Evolutionary conservation across 2,888 invertebrate species (phyloP).

Genomic region (Ceramica pisi): DNA sequence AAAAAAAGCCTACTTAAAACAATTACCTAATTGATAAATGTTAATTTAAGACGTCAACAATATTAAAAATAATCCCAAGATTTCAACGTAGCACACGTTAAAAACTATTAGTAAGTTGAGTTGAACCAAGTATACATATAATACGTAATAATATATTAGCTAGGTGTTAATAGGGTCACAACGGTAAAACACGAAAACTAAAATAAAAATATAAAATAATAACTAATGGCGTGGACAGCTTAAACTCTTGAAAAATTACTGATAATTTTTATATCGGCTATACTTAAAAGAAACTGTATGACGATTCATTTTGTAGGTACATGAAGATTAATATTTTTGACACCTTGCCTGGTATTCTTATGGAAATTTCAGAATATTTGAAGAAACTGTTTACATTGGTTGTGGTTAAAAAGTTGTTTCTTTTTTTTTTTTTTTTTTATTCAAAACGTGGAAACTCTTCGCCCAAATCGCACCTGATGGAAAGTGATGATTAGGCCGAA

Average conservation of each 20-base stretch:
- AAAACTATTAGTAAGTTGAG: constrained; percentile 62
- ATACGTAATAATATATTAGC: constrained; percentile 55
- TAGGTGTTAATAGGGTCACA: constrained; percentile 64
- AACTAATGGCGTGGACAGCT: constrained; percentile 67
- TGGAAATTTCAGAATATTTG: constrained; percentile 11
- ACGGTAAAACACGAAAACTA: constrained; percentile 62
- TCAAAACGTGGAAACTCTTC: too few relatives aligned
- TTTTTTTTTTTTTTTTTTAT: too few relatives aligned
- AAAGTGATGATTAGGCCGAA: too few relatives aligned
- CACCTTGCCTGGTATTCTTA: constrained; percentile 47
- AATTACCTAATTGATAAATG: constrained; percentile 36
- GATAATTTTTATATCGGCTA: constrained; percentile 64
- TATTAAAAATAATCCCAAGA: constrained; percentile 32
- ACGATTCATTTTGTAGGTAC: constrained; percentile 64
- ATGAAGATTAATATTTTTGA: constrained; percentile 64
- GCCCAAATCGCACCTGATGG: too few relatives aligned
- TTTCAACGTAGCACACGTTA: constrained; percentile 55
- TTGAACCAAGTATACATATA: constrained; percentile 43
- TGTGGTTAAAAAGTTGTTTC: neutral
- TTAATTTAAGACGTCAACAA: constrained; percentile 5
- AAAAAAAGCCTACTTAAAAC: constrained; percentile 7
- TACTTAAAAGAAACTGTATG: constrained; percentile 59
- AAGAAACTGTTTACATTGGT: constrained; percentile 43
- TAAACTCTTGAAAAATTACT: constrained; percentile 60
- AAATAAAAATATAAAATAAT: constrained; percentile 65